Base-by-base conservation (phyloP, 2,113 vertebrate genomes). In the Chamaea fasciata region DNA sequence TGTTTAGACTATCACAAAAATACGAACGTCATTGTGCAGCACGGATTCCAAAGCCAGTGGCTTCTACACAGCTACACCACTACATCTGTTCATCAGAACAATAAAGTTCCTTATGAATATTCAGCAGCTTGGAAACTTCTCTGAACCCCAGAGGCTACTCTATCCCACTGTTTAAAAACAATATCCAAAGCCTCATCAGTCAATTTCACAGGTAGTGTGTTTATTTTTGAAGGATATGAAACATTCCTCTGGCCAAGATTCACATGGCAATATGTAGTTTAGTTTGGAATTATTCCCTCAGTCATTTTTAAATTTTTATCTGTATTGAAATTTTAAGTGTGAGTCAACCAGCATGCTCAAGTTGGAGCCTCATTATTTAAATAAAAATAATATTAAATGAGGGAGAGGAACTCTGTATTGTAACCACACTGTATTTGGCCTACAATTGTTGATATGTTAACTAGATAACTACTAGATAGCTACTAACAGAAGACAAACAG, bases 91-190 rank as follows among this genome's bases (percentile, higher is more conserved):
- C 62, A 87, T 52, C 35, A 82, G 49, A 89, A 85, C 42, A 76
- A 85, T 80, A 57, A 85, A 64, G 30, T 42, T 92, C n/a, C 11
- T 67, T 74, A 87, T 71, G 53, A 90, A 79, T 84, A 88, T 83
- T 76, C 82, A 94, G 16, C n/a, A 47, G 22, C 47, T 79, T 87
- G 41, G 47, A 90, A 90, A 91, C 14, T 77, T 64, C 74, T 73
- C 67, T 79, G 26, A 63, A 42, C 14, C 50, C 18, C 18, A 62
- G 52, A 74, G 30, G 30, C 37, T 64, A 31, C 41, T 57, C 62
- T 13, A 39, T 26, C 57, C 31, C 26, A 53, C n/a, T 59, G 20
- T 50, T 67, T 81, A 67, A 39, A 70, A 74, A 64, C 7, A 77
- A 53, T 5, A 63, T 68, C 16, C 47, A 90, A 90, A 84, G 3